These are phyloP conservation scores for Rhabdornis inornatus DNA, from an alignment of 2,113 vertebrate genomes.

Conservation along the genomic window DNA sequence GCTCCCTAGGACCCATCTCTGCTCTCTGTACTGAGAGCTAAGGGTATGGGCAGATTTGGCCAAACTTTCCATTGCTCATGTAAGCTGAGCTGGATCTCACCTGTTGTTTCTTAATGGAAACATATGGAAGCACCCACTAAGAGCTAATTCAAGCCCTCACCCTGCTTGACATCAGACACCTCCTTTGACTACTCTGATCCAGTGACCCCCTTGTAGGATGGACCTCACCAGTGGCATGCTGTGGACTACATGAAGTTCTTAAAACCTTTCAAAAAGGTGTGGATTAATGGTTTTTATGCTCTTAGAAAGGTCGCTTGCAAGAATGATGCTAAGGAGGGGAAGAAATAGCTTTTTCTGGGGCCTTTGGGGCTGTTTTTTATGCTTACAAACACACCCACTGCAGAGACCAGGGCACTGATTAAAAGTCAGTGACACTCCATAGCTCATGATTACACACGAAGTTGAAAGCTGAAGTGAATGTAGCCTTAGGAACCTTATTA, in stretches of 20 bases:
- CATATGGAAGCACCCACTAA: neutral
- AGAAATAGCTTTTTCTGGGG: neutral
- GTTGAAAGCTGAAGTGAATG: conserved; percentile 21
- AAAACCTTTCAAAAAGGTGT: neutral
- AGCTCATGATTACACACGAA: neutral
- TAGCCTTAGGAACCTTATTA: conserved; percentile 24
- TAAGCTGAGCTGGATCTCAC: neutral
- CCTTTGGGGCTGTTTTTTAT: neutral
- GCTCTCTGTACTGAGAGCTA: neutral
- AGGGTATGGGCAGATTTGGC: neutral
- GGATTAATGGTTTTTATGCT: neutral
- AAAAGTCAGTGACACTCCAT: neutral
- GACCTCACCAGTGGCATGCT: neutral
- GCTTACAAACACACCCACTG: neutral
- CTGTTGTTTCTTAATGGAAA: accelerated
- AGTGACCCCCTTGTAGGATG: neutral
- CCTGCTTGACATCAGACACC: neutral
- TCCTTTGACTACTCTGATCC: neutral
- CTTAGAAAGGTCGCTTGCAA: neutral
- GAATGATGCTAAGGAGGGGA: neutral
- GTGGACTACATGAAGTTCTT: neutral
- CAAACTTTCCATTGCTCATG: neutral
- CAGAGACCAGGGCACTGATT: neutral
- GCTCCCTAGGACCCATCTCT: accelerated
- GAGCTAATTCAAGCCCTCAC: neutral